phyloP scores from a whole-genome alignment of 1,140 invertebrate genomes.

The Gerris buenoi region DNA sequence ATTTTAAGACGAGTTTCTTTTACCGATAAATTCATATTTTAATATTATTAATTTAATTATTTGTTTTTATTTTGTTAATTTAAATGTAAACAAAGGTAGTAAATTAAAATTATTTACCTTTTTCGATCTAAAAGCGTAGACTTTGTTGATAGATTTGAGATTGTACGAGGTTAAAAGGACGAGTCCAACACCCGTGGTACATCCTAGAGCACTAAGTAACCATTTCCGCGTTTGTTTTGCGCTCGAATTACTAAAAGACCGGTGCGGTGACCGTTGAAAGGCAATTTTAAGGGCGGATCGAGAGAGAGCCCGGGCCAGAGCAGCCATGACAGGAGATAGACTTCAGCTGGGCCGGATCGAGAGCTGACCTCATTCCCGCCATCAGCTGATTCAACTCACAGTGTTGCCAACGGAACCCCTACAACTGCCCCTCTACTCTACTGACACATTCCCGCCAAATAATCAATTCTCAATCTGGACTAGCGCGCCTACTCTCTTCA shows the following conservation, averaged over 20 bases:
- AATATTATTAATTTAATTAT: too few relatives aligned
- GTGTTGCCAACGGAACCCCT: not conserved
- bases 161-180: not conserved
- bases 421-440: not conserved
- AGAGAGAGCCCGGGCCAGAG: not conserved
- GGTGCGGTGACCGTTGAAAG: not conserved
- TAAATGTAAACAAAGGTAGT: too few relatives aligned
- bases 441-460: not conserved
- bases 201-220: not conserved
- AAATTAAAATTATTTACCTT: not conserved
- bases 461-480: not conserved
- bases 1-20: too few relatives aligned
- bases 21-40: too few relatives aligned
- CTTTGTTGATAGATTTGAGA: not conserved
- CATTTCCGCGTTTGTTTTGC: not conserved
- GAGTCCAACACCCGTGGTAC: not conserved
- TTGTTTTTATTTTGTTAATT: too few relatives aligned
- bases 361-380: constrained; percentile 2
- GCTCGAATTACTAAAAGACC: not conserved
- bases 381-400: not conserved
- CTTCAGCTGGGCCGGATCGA: not conserved
- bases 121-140: not conserved
- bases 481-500: too few relatives aligned
- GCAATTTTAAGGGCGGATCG: not conserved
- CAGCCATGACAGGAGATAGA: not conserved